Evolutionary conservation across 23 tunicate genomes (phyloP).

Genomic region (Styela clava): DNA sequence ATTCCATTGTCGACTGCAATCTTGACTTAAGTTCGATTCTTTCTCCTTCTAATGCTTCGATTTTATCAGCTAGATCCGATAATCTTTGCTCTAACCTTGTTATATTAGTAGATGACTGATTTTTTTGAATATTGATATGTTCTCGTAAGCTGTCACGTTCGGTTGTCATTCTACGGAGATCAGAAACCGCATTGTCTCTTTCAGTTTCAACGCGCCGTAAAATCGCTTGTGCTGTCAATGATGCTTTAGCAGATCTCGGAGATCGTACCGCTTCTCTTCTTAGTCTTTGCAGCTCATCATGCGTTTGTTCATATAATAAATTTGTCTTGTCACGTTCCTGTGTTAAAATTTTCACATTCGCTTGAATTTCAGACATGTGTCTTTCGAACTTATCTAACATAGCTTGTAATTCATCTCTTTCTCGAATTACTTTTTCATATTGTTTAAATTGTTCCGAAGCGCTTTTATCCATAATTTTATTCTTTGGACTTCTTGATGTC

Average conservation of each 20-base stretch:
- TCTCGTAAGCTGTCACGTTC: constrained; percentile 83
- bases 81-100: constrained; percentile 67
- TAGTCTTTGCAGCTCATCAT: constrained; percentile 76
- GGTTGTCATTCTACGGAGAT: constrained; percentile 86
- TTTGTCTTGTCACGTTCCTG: constrained; percentile 89
- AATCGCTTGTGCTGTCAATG: constrained; percentile 91
- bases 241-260: constrained; percentile 86
- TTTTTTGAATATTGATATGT: constrained; percentile 62
- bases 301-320: constrained; percentile 73
- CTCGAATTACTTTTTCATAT: constrained; percentile 48
- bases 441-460: constrained; percentile 16
- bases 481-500: not conserved
- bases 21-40: constrained; percentile 62
- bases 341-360: constrained; percentile 81
- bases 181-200: constrained; percentile 61
- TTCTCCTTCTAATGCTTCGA: constrained; percentile 64
- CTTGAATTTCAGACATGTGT: constrained; percentile 88
- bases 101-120: constrained; percentile 62
- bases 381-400: constrained; percentile 90
- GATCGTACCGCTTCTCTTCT: constrained; percentile 78
- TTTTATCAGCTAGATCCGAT: constrained; percentile 51
- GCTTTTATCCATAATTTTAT: not conserved
- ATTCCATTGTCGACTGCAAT: constrained; percentile 59
- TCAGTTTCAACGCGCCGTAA: constrained; percentile 87
- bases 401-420: constrained; percentile 80